Evolutionary conservation across 2,113 vertebrate species (phyloP), one percentile per base, ranked within the genome.

Genomic region (Aix galericulata): DNA sequence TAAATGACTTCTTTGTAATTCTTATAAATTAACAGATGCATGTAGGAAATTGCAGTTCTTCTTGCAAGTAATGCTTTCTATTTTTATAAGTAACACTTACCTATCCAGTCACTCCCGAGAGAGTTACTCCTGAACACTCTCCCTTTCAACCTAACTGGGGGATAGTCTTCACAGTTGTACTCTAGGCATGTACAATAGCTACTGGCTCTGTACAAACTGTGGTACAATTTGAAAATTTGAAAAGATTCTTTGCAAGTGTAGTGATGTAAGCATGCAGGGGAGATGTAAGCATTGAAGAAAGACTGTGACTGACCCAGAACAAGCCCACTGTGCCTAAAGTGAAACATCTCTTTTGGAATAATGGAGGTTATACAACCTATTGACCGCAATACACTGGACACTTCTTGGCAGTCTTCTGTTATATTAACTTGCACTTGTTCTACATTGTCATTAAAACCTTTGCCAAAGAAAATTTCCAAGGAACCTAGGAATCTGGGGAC

Each of bases 381-480:
- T 72, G 32, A 44, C 32, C 69, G 32, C 48, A 58, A 53, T 48
- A 66, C 0, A 4, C 44, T 31, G 23, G 27, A 50, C 55, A 34
- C 22, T 29, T 91, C 83, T 62, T 71, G 46, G 10, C 26, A 36
- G 44, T 63, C 27, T 50, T 73, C 67, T 34, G 2, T 20, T 78
- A 46, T 17, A 22, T 59, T 75, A 38, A 20, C 6, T 88, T 94
- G 32, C 69, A 64, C 80, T 95, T 88, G n/a, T 55, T 88, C 40
- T 78, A 58, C 38, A 21, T 22, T 34, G 22, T 20, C 36, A 64
- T 67, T 75, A 72, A 91, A 74, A 64, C 13, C 38, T 60, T 56
- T 83, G 26, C 69, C 64, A 92, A 92, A 86, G 22, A 77, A 77
- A 86, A 75, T 82, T 78, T 86, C 56, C 66, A 79, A 56, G 48